Base-by-base conservation (phyloP, 2,888 invertebrate genomes). In the Malthinus seriepunctatus region DNA sequence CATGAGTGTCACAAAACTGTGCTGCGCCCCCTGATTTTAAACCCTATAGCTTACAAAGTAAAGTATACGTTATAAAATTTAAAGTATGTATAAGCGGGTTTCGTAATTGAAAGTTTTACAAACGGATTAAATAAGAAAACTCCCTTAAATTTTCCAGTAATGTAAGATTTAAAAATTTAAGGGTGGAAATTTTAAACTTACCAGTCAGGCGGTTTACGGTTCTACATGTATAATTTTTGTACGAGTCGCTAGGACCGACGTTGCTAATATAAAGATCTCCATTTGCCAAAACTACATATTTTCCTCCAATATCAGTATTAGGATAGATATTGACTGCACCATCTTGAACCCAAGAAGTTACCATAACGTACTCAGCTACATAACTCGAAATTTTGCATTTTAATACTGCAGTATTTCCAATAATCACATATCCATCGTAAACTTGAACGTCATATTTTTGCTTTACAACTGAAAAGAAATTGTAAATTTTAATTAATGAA, bases 311-410 rank as follows among this genome's bases (percentile, higher is more conserved):
- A 75, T 88, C 88, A 38, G 88, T 87, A 70, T 87, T 88, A 34
- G 89, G 89, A 76, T 88, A 89, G 71, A 93, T 89, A 79, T 88
- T 90, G 81, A 89, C 85, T 68, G 86, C 85, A 55, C 88, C 88
- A 69, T 92, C 91, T 76, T 91, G 90, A 63, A 92, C 86, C 96
- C 96, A 97, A 51, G 94, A 91, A 32, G 93, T 93, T 62, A 89
- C 88, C 80, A 88, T 88, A 70, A 95, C 90, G 76, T 93, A 91
- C 71, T 95, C 94, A 65, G 89, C 86, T 78, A 93, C 91, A 81
- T 91, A 93, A 68, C 89, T 86, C 39, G 95, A 93, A 72, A 95
- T 91, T 78, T 91, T 88, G 79, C 97, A 97, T 73, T 91, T 88
- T 65, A 96, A 84, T 62, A 95, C 89, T 2, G 93, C 95, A 8